A percentile compares a stretch with the other conserved stretches of the same genome.
Conservation (phyloP, 2,888 invertebrate genomes). For the Meta bourneti region DNA sequence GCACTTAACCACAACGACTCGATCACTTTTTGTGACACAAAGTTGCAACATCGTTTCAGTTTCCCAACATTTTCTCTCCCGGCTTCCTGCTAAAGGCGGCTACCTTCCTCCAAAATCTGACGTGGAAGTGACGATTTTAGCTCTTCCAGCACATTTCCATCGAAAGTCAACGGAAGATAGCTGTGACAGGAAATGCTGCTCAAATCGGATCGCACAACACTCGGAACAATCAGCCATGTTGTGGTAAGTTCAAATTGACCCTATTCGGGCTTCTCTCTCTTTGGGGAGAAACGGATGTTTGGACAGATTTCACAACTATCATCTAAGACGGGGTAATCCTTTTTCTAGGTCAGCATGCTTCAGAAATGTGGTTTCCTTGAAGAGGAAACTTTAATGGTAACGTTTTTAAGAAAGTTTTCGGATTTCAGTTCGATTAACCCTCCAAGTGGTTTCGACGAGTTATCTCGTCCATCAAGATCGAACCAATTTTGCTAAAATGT, state of each 20-base stretch:
- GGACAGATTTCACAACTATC: not conserved
- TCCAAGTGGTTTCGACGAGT: no score
- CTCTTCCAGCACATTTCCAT: not conserved
- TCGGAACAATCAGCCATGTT: no score
- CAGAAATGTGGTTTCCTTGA: not conserved
- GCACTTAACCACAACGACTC: no score
- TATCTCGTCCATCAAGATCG: no score
- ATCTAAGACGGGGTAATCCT: not conserved
- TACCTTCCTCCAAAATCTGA: not conserved
- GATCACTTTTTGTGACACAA: not conserved
- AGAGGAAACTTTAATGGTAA: not conserved
- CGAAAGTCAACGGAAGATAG: not conserved
- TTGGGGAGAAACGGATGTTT: not conserved
- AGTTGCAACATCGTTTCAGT: not conserved
- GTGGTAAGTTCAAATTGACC: not conserved
- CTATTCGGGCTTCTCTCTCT: not conserved
- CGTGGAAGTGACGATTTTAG: not conserved
- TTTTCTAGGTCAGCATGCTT: not conserved
- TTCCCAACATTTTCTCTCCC: not conserved
- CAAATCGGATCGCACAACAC: no score
- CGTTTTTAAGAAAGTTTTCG: not conserved
- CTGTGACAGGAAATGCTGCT: no score
- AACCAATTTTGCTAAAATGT: no score
- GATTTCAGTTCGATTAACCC: no score
- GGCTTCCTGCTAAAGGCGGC: not conserved